Evolutionary conservation across 64 coral and sea anemone species (phyloP), one percentile per base, ranked within the genome.

Genomic region (Acropora yongei): DNA sequence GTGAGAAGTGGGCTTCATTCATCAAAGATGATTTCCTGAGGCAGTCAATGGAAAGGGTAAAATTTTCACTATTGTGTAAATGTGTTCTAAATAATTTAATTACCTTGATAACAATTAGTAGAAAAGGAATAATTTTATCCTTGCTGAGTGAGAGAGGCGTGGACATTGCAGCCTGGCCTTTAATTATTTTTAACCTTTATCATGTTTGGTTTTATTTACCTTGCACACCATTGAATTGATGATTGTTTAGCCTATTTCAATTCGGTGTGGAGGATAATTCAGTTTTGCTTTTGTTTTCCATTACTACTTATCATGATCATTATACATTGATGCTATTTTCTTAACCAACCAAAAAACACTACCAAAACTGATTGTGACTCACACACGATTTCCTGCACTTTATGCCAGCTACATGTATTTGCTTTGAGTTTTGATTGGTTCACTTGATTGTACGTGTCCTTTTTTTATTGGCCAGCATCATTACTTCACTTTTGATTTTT

Each of bases 31-130:
- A 87, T 79, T 43, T 68, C 65, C 44, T 93, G 74, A 93, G 53
- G 83, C 61, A 93, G 83, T 86, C 83, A 57, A 53, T 93, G 14
- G 84, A 93, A 87, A 88, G 71, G 84, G 84, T 81, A 79, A 46
- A 42, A 12, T 75, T 75, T 75, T 63, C 58, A 63, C 58, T 55
- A 55, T 0, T 55, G 51, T 9, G 51, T 55, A n/a, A n/a, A n/a
- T n/a, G n/a, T n/a, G n/a, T n/a, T n/a, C n/a, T n/a, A n/a, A n/a
- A n/a, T n/a, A n/a, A n/a, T n/a, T 75, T 46, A 75, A 75, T 75
- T 42, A 75, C 73, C 73, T 1, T 44, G 73, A 13, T 75, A 40
- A 75, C 30, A 75, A n/a, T n/a, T 75, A 41, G 73, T 75, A 72
- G 5, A 41, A 72, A 72, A 72, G 0, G 18, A 72, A 72, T 72